Evolutionary conservation across 2,113 vertebrate species (phyloP).

Genomic region (Sinosuthora webbiana): DNA sequence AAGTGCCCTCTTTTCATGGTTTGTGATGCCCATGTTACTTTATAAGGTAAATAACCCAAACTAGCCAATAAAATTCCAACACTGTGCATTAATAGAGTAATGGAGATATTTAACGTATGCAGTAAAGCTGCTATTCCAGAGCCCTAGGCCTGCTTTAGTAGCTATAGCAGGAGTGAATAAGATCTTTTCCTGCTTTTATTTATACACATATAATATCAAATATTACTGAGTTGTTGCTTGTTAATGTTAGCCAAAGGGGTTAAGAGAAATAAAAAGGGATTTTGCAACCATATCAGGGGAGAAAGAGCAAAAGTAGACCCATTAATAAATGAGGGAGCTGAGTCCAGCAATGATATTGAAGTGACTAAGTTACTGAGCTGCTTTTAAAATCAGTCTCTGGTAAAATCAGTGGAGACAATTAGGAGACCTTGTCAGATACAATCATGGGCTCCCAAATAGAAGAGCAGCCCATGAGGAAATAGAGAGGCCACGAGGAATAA

Average conservation of each 20-base stretch:
- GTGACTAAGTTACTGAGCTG: slow-evolving; percentile 13
- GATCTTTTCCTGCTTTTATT: slow-evolving; percentile 54
- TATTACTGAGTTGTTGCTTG: slow-evolving; percentile 50
- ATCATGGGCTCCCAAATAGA: slow-evolving; percentile 29
- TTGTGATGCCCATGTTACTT: slow-evolving; percentile 61
- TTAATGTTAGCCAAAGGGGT: slow-evolving; percentile 58
- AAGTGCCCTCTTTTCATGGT: slow-evolving; percentile 34
- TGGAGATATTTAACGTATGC: slow-evolving; percentile 38
- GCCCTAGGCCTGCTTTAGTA: slow-evolving; percentile 62
- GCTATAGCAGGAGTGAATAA: slow-evolving; percentile 45
- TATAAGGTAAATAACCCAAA: slow-evolving; percentile 65
- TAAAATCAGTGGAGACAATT: slow-evolving; percentile 29
- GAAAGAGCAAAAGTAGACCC: slow-evolving; percentile 15
- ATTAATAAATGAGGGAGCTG: slow-evolving; percentile 36
- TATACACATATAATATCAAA: slow-evolving; percentile 61
- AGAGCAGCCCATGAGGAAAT: slow-evolving; percentile 7
- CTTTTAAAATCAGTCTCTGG: slow-evolving; percentile 44
- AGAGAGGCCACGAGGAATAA: neutral
- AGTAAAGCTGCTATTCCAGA: slow-evolving; percentile 46
- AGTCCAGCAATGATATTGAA: neutral
- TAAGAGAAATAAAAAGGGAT: slow-evolving; percentile 23
- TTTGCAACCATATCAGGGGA: slow-evolving; percentile 25
- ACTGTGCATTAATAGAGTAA: slow-evolving; percentile 45
- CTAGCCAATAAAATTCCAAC: slow-evolving; percentile 38
- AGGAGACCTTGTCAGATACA: slow-evolving; percentile 35